Evolutionary conservation across 23 tunicate genomes (phyloP).

Genomic region (Oikopleura dioica): DNA sequence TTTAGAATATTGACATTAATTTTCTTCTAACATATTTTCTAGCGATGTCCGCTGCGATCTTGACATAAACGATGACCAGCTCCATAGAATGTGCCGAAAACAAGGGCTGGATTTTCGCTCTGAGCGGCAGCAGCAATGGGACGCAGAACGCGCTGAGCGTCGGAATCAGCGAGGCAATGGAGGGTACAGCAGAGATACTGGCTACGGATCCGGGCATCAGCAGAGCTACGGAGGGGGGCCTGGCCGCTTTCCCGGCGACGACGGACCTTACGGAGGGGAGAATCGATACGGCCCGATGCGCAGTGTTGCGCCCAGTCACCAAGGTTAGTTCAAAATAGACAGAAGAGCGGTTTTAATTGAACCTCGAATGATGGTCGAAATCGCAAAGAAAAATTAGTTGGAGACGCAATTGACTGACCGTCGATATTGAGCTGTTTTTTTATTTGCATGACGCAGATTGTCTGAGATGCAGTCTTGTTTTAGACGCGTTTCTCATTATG

Average conservation of each 20-base stretch:
- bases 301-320: too few species aligned
- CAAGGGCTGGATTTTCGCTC: not conserved
- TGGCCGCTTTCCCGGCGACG: not conserved
- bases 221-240: not conserved
- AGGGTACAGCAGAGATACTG: not conserved
- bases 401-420: too few species aligned
- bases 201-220: not conserved
- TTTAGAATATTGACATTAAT: too few species aligned
- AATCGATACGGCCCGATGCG: constrained; percentile 5
- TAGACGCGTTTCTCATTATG: too few species aligned
- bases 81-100: not conserved
- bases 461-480: too few species aligned
- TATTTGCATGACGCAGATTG: too few species aligned
- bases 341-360: too few species aligned
- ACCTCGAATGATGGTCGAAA: too few species aligned
- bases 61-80: not conserved
- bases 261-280: not conserved
- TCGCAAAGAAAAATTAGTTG: too few species aligned
- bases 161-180: not conserved
- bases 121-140: not conserved
- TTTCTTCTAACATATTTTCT: too few species aligned
- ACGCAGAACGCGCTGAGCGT: not conserved
- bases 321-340: too few species aligned
- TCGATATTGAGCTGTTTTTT: too few species aligned
- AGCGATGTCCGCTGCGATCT: not conserved